Evolutionary conservation across 2,113 vertebrate genomes (phyloP).

Genomic region (Rutilus rutilus): DNA sequence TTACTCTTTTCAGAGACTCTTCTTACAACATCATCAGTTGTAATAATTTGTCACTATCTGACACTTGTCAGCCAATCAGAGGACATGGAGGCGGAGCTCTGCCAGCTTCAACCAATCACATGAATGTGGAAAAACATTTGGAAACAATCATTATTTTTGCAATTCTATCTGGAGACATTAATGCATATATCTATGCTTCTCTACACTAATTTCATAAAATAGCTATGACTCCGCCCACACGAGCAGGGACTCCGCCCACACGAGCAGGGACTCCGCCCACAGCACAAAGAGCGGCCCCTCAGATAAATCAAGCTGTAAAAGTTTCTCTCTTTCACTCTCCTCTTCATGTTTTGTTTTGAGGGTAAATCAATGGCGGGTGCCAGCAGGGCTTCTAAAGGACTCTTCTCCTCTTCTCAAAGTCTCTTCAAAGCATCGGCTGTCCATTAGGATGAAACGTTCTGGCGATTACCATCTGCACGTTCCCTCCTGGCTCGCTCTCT

Average conservation of each 20-base stretch:
- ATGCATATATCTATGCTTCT: too few relatives aligned
- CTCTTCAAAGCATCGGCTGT: constrained; percentile 61
- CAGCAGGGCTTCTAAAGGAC: constrained; percentile 53
- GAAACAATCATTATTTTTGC: too few relatives aligned
- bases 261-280: too few relatives aligned
- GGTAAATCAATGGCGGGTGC: constrained; percentile 55
- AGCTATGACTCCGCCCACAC: too few relatives aligned
- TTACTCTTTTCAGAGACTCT: not conserved
- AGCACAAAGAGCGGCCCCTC: too few relatives aligned
- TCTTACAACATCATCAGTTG: too few relatives aligned
- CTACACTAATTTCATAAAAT: too few relatives aligned
- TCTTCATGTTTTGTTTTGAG: constrained; percentile 19
- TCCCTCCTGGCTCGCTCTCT: constrained; percentile 6
- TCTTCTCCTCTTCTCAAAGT: constrained; percentile 46
- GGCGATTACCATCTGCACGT: constrained; percentile 44
- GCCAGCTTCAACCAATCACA: not conserved
- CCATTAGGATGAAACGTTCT: constrained; percentile 58
- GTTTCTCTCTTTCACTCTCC: constrained; percentile 19
- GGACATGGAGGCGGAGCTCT: not conserved
- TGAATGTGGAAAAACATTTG: too few relatives aligned
- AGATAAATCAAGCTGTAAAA: constrained; percentile 29
- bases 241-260: too few relatives aligned
- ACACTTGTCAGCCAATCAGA: not conserved
- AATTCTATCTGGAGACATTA: too few relatives aligned
- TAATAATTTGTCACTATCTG: not conserved